Evolutionary conservation across 2,888 invertebrate genomes (phyloP), one percentile per base, ranked within the genome.

Genomic region (Sarcophaga carnaria): DNA sequence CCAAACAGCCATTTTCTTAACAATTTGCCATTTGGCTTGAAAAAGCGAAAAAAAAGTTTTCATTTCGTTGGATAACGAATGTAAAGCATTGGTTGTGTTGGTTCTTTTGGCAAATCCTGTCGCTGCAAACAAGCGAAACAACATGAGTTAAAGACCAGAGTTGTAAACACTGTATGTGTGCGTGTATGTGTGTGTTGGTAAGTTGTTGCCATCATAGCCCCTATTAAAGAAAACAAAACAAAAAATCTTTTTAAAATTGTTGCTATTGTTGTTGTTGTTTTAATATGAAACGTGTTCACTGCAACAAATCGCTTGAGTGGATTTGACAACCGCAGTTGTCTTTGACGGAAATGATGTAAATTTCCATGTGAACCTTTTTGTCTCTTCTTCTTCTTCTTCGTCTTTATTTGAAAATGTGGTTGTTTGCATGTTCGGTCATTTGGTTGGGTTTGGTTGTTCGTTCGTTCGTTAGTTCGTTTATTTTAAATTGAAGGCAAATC

Each of bases 281-380:
- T 92, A 91, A 91, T 91, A 91, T 80, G 92, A 91, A 92, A 91
- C 91, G 91, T 91, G 91, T 80, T 71, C 76, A 80, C 59, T 71
- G 88, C 71, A 83, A 72, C 86, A 88, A 83, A 83, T 54, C 70
- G 74, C 72, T 80, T 72, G 77, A 80, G 59, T 72, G 76, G 80
- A 27, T 74, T 71, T 66, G 77, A 75, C 74, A 85, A 82, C 81
- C 82, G 64, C 77, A 85, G 82, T 86, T 86, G 86, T 74, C 81
- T 78, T 76, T 75, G 75, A 60, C 80, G 85, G 87, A 84, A 81
- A 81, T 87, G 87, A 84, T 75, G 83, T 62, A 81, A 87, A 87
- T 81, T 74, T 84, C 76, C 84, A 87, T 87, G 87, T 87, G 87
- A 87, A 87, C 79, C 84, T 87, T 87, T 83, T 17, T 37, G 22